Evolutionary conservation across 2,797 vertebrate genomes (phyloP), one percentile per base, ranked within the genome.

Genomic region (Aselliscus stoliczkanus): DNA sequence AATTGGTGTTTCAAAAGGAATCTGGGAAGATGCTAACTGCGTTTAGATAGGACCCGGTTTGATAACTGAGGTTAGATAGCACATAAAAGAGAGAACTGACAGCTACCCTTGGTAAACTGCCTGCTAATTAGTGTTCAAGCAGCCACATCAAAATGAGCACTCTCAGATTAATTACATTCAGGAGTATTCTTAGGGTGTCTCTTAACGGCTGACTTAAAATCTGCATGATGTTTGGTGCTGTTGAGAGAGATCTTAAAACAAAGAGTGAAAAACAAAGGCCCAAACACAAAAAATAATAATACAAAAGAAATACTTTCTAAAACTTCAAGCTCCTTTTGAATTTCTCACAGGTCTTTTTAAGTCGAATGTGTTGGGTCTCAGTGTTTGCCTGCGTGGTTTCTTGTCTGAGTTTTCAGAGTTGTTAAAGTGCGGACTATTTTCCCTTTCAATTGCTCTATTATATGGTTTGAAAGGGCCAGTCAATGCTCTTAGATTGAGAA

Each of bases 141-240:
- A 90, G n/a, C 31, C 37, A 31, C 42, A 47, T 34, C 37, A 54
- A 81, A 96, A 96, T n/a, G 89, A 85, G 39, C 27, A 15, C 73
- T 82, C 90, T 56, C 54, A 81, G 50, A 77, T 94, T 94, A 12
- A 90, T 39, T 82, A 64, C 83, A 77, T 93, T 76, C 79, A 84
- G 47, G 29, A 90, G n/a, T 70, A 77, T 58, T 70, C 37, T 39
- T 81, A 77, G 13, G 29, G 27, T 15, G 56, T 82, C 37, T 39
- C 15, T 93, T 47, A 81, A 88, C 56, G 85, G 62, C 56, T 70
- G 47, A 76, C 84, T 92, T 94, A 90, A 81, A 50, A 47, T 67
- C 34, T 64, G n/a, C 27, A 7, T 27, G 54, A 73, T 80, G 20
- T 14, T 37, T 25, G 39, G 13, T 87, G 37, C 25, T 60, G 5